Conservation (phyloP, 1,140 invertebrate genomes). For the Drosophila nannoptera region DNA sequence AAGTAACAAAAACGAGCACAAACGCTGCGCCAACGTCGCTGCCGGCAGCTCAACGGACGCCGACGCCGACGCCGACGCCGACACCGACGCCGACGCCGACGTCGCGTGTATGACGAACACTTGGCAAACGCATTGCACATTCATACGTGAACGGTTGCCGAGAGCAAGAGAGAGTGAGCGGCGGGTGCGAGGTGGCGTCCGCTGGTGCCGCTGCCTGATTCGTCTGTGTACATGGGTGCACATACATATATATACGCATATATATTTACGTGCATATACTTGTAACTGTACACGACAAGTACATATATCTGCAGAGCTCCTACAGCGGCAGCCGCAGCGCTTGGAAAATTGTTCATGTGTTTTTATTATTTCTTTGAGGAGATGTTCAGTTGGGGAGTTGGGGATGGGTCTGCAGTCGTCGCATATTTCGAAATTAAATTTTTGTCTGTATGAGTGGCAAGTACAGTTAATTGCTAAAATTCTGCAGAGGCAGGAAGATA, state of each 20-base stretch:
- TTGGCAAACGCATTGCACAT: conserved; percentile 67
- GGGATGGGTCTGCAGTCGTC: neutral
- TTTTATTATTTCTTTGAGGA: conserved; percentile 39
- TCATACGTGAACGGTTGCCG: conserved; percentile 55
- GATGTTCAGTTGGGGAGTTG: neutral
- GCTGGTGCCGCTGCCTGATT: conserved; percentile 62
- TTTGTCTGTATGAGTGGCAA: conserved; percentile 38
- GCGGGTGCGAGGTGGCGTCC: conserved; percentile 5
- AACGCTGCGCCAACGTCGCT: conserved; percentile 38
- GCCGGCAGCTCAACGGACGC: conserved; percentile 31
- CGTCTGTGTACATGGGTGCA: conserved; percentile 35
- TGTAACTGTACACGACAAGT: conserved; percentile 16
- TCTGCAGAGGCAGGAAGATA: neutral
- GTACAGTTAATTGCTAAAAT: conserved; percentile 38
- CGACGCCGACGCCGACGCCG: conserved; percentile 33
- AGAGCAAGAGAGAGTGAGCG: neutral
- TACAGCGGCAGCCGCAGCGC: neutral
- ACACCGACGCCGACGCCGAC: conserved; percentile 25
- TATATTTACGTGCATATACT: conserved; percentile 18
- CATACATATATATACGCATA: conserved; percentile 21
- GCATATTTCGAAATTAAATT: conserved; percentile 33
- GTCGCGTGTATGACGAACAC: conserved; percentile 69
- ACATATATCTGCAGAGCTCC: conserved; percentile 25
- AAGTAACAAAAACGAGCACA: conserved; percentile 41
- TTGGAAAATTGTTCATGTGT: conserved; percentile 43